phyloP scores from a whole-genome alignment of 2,113 vertebrate genomes.

The Vulpes lagopus region DNA sequence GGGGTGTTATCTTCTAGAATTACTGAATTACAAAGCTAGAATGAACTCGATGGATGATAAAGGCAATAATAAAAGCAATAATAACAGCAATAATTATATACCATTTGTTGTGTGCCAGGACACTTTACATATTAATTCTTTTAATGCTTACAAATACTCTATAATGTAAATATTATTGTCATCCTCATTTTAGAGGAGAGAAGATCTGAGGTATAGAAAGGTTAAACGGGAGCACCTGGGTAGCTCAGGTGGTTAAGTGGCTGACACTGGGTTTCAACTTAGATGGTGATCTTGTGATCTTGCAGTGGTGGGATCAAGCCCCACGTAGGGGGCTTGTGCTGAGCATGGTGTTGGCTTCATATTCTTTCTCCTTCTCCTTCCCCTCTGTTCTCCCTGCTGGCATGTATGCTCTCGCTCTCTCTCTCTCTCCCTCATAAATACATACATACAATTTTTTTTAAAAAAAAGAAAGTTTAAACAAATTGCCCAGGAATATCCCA shows the following conservation, averaged over 20 bases:
- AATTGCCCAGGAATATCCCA: background rate
- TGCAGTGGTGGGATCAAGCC: background rate
- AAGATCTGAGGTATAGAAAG: fast-evolving
- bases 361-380: background rate
- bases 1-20: background rate
- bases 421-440: background rate
- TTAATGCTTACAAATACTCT: background rate
- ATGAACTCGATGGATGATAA: background rate
- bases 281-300: background rate
- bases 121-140: background rate
- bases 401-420: background rate
- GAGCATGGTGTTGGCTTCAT: background rate
- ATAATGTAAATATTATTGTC: background rate
- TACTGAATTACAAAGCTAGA: background rate
- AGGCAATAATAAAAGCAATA: background rate
- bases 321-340: background rate
- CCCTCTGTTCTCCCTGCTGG: background rate
- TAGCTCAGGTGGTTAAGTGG: background rate
- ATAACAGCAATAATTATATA: background rate
- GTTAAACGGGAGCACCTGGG: background rate
- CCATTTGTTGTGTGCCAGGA: background rate
- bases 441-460: background rate
- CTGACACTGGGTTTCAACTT: background rate
- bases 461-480: background rate
- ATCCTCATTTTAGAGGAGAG: background rate